Base-by-base conservation (phyloP, 2,888 invertebrate genomes). In the Aphodius sticticus region DNA sequence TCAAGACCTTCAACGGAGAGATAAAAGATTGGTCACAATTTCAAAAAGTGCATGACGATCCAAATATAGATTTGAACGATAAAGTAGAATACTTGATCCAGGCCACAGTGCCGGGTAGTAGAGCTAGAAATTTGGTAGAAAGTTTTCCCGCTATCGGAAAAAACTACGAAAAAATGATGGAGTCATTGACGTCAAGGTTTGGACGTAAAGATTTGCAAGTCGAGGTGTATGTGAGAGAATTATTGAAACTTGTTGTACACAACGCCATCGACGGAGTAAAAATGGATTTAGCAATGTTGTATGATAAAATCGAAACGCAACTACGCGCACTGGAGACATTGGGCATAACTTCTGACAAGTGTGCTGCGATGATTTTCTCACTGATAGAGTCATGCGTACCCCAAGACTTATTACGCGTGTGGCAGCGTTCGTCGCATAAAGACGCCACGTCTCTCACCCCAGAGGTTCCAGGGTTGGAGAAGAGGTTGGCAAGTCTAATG, bases 351-450 rank as follows among this genome's bases (percentile, higher is more conserved):
- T 37, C 53, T 38, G 69, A 76, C 69, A 76, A 76, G 16, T 76
- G 83, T 87, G 82, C 84, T 7, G 84, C 85, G 2, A 85, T 85
- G 82, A 78, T 86, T 7, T 86, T 84, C 79, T 87, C 86, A 4
- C 79, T 86, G 5, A 85, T 86, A 16, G 86, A 86, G 77, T 86
- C 85, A 1, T 82, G 83, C 78, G 78, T 87, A 12, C 86, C 86
- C 2, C 82, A 84, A 14, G 84, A 84, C 6, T 77, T 85, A 6
- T 77, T 86, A 35, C 16, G 84, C 69, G 82, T 83, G 14, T 86
- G 85, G 86, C 82, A 83, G 77, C 69, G 82, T 35, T 16, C 53
- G 15, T 36, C 36, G 16, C 72, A 53, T 53, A 2, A 53, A 12
- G 12, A n/a, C n/a, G n/a, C n/a, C n/a, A n/a, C n/a, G n/a, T n/a